Evolutionary conservation across 2,888 invertebrate species (phyloP).

Genomic region (Epirrhoe tristata): DNA sequence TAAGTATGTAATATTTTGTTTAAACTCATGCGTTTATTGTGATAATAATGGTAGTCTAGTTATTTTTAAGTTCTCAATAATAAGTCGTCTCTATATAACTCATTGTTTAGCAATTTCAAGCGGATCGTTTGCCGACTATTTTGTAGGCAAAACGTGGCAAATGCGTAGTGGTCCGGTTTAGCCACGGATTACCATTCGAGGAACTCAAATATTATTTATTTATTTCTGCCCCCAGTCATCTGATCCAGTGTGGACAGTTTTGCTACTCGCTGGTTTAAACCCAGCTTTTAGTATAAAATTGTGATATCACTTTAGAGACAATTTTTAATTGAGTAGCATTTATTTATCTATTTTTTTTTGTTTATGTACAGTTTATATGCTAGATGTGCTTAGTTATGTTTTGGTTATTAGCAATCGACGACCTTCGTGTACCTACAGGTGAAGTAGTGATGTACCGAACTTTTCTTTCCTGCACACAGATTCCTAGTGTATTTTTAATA

Average conservation of each 20-base stretch:
- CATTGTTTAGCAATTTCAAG: conserved; percentile 47
- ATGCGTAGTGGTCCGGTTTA: conserved; percentile 48
- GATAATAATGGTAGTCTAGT: conserved; percentile 3
- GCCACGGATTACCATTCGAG: conserved; percentile 51
- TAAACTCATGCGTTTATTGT: conserved; percentile 12
- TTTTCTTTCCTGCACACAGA: not conserved
- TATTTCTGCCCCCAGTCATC: conserved; percentile 8
- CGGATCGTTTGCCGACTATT: conserved; percentile 51
- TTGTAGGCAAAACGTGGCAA: conserved; percentile 52
- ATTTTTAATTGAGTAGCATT: conserved; percentile 9
- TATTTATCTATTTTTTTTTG: not conserved
- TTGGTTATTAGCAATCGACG: not conserved
- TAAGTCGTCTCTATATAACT: conserved; percentile 12
- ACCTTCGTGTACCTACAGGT: not conserved
- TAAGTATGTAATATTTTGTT: conserved; percentile 15
- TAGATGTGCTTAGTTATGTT: not conserved
- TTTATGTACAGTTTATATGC: conserved; percentile 7
- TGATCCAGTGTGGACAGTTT: not conserved
- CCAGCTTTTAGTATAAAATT: not conserved
- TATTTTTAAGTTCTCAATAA: not conserved
- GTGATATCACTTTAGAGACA: conserved; percentile 2
- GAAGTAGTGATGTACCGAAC: not conserved
- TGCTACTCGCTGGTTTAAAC: not conserved
- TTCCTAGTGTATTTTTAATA: no score
- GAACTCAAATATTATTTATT: conserved; percentile 45